Evolutionary conservation across 1,140 invertebrate species (phyloP), one percentile per base, ranked within the genome.

Genomic region (Mesaphorura yosii): DNA sequence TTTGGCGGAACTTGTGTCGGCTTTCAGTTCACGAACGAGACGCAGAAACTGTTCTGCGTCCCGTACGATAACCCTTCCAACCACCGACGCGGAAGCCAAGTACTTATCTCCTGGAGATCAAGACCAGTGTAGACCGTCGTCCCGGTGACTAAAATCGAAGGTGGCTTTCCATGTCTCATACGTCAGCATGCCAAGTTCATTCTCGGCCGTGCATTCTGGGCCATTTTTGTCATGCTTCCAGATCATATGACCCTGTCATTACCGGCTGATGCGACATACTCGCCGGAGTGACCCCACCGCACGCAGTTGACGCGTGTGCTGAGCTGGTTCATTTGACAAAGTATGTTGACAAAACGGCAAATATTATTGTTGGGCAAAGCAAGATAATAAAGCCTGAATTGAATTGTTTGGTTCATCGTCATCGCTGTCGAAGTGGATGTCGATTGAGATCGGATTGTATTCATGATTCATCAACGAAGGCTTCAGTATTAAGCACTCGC

Each of bases 191-290:
- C 68, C 68, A 38, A 80, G 80, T 2, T 42, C 12, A 4, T 42
- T n/a, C 3, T 25, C 7, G 19, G 27, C 12, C 10, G 19, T 15
- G 40, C 38, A 12, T 45, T n/a, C 20, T 19, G 58, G 53, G 20
- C 40, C 41, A 29, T 46, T 56, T 50, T 40, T 51, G 15, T 47
- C 39, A 19, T 77, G 64, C 76, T 75, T 82, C 93, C 93, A 98
- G 26, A 98, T 88, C 84, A 97, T 97, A 97, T 82, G 1, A 95
- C 72, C 68, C 93, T 90, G 68, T 98, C 94, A 72, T 97, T 93
- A 27, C 91, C 90, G 14, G 88, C 91, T 1, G 92, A 96, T 28
- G 93, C 91, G 41, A 96, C 72, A 55, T 83, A 82, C 53, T 78
- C 78, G 0, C 93, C 94, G 63, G 78, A 81, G 55, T 83, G 79